Percentiles rank a stretch among this genome's conserved stretches.
Conservation (phyloP, 1,140 invertebrate species). For the Reticulitermes speratus region DNA sequence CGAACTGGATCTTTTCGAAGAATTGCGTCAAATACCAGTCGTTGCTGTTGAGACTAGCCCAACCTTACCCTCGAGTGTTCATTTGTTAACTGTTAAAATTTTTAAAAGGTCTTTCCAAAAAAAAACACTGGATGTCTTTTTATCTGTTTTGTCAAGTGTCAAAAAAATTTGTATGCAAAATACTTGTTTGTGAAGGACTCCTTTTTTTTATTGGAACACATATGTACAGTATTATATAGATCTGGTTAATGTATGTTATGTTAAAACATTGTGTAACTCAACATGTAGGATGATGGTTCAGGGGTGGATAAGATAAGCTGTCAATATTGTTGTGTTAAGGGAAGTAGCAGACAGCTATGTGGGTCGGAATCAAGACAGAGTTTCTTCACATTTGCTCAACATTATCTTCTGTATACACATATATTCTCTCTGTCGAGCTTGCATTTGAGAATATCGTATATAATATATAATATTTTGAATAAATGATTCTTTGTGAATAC, state of each 20-base stretch:
- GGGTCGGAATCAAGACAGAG: background rate
- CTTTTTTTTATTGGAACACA: background rate
- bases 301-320: background rate
- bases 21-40: background rate
- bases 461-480: constrained; percentile 29
- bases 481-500: constrained; percentile 24
- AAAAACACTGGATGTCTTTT: background rate
- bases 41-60: background rate
- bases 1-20: background rate
- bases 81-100: background rate
- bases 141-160: constrained; percentile 12
- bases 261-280: constrained; percentile 13
- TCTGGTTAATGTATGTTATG: background rate
- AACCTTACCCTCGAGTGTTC: background rate
- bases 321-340: background rate
- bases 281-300: background rate
- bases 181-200: background rate
- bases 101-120: background rate
- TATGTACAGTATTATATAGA: constrained; percentile 6
- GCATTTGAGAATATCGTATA: constrained; percentile 23
- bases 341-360: background rate
- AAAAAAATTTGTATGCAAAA: background rate
- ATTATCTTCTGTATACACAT: constrained; percentile 10
- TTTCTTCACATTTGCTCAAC: constrained; percentile 26
- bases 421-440: constrained; percentile 27